A percentile compares a stretch with the other conserved stretches of the same genome.
Evolutionary conservation across 2,797 vertebrate genomes (phyloP).

Genomic region (Intellagama lesueurii): DNA sequence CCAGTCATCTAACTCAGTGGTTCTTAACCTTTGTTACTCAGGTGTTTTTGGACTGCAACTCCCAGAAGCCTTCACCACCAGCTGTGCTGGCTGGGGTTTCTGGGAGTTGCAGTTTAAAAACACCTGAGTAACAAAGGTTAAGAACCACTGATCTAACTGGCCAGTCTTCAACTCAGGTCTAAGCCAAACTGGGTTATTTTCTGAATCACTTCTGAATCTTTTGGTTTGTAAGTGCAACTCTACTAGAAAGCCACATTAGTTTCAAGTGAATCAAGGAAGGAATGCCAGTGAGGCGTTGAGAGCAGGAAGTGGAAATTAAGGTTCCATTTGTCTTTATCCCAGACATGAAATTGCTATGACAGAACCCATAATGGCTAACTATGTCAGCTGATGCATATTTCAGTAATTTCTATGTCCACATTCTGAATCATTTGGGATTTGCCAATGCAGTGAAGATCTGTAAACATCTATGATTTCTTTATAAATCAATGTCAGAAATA

Average conservation of each 20-base stretch:
- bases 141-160: too few species aligned
- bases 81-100: too few species aligned
- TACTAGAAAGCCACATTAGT: neutral
- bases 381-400: neutral
- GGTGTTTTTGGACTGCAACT: too few species aligned
- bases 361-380: neutral
- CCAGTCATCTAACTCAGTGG: neutral
- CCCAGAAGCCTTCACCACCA: too few species aligned
- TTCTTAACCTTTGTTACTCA: too few species aligned
- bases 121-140: too few species aligned
- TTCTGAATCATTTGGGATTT: neutral
- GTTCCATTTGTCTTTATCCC: neutral
- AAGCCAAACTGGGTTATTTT: neutral
- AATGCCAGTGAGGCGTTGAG: neutral
- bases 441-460: neutral
- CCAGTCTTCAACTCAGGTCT: neutral
- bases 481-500: constrained; percentile 14
- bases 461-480: neutral
- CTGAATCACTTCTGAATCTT: neutral
- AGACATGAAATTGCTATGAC: neutral
- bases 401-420: neutral
- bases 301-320: neutral
- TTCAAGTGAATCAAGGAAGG: neutral
- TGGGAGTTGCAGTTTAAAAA: too few species aligned
- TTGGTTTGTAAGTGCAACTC: neutral